A percentile compares a stretch with the other conserved stretches of the same genome.
These are phyloP conservation scores for Phymastichus coffea DNA, from an alignment of 1,140 invertebrate genomes.

Conservation along the genomic window DNA sequence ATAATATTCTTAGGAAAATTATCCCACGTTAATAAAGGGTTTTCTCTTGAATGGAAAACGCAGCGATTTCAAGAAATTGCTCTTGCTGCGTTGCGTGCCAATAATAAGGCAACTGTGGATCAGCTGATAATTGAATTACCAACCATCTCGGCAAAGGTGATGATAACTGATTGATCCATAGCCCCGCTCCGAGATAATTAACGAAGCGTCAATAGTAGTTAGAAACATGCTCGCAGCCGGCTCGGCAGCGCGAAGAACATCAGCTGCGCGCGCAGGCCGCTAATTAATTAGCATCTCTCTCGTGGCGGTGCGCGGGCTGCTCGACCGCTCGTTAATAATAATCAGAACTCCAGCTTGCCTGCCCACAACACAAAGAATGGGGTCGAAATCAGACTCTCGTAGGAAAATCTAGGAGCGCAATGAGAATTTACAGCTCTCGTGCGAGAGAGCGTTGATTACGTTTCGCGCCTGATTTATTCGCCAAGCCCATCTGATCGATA, in stretches of 20 bases:
- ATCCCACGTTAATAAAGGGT: too few relatives aligned
- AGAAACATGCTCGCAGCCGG: neutral
- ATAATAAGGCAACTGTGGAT: too few relatives aligned
- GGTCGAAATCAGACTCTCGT: conserved; percentile 15
- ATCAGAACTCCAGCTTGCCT: conserved; percentile 8
- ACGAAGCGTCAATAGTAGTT: neutral
- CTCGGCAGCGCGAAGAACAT: conserved; percentile 27
- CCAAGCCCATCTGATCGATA: too few relatives aligned
- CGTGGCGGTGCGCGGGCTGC: neutral
- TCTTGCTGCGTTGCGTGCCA: too few relatives aligned
- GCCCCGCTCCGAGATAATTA: neutral
- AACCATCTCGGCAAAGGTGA: too few relatives aligned
- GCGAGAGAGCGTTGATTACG: conserved; percentile 25
- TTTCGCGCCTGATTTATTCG: conserved; percentile 27
- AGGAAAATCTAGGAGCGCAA: conserved; percentile 14
- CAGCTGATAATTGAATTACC: too few relatives aligned
- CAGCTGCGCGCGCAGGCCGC: neutral
- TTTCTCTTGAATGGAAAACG: too few relatives aligned
- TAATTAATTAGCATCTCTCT: conserved; percentile 48
- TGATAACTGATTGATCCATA: too few relatives aligned
- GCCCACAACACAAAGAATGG: conserved; percentile 8
- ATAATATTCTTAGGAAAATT: too few relatives aligned
- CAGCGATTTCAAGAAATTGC: too few relatives aligned
- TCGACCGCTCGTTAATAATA: conserved; percentile 23
- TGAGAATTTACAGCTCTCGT: conserved; percentile 27